Conservation (phyloP, 2,113 vertebrate species). For the Gallinago jamesoni region DNA sequence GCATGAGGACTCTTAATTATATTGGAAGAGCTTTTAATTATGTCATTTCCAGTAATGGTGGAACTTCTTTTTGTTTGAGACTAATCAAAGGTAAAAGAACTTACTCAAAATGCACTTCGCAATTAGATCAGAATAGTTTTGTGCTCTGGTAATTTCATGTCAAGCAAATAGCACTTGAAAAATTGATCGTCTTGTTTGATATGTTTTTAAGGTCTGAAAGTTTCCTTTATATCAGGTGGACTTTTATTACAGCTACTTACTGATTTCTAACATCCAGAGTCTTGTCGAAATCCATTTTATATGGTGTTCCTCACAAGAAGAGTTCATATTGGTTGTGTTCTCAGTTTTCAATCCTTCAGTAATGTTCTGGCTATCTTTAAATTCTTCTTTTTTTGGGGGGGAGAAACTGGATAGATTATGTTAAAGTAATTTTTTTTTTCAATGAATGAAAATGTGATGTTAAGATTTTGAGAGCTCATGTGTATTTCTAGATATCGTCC, state of each 20-base stretch:
- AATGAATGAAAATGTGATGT: background rate
- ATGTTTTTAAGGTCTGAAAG: background rate
- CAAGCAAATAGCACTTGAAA: background rate
- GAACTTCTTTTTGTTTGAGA: slow-evolving; percentile 19
- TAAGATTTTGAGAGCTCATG: background rate
- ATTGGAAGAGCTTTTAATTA: slow-evolving; percentile 35
- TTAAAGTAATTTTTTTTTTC: background rate
- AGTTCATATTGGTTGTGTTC: background rate
- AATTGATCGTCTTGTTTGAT: background rate
- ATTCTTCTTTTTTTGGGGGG: background rate
- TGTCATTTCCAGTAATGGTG: background rate
- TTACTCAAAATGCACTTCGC: background rate
- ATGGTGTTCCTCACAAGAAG: background rate
- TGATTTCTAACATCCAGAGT: background rate
- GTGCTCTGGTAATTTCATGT: background rate
- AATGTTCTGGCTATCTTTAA: background rate
- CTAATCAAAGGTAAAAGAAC: slow-evolving; percentile 14
- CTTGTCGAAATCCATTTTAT: background rate
- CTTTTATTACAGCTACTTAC: background rate
- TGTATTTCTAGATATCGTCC: background rate
- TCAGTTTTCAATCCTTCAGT: background rate
- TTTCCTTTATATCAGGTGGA: background rate
- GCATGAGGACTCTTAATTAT: slow-evolving; percentile 40
- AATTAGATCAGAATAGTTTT: background rate
- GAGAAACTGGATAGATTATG: background rate